Base-by-base conservation (phyloP, 37 sponge, comb jelly and placozoan species). In the Theonella swinhoei region DNA sequence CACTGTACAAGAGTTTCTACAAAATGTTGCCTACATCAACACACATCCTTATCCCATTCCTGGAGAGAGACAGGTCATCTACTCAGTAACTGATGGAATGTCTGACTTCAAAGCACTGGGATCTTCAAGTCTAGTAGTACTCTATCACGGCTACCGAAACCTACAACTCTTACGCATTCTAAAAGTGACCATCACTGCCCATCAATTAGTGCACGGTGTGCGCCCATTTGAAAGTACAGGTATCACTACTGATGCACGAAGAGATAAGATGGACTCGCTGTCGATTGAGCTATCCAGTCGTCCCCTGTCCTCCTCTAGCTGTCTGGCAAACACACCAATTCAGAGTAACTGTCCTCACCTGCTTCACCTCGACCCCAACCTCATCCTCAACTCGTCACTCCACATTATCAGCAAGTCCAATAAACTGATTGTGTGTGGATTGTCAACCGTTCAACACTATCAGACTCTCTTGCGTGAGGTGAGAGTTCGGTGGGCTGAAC, bases 11-110 rank as follows among this genome's bases (percentile, higher is more conserved):
- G 28, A 75, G 22, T n/a, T 90, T 3, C 62, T 90, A 2, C 74
- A 62, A 37, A 23, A 74, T 63, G 54, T 85, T 17, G 76, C 68
- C 22, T 90, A 90, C 60, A 60, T 69, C 41, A 90, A 90, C 64
- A 30, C 33, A 20, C 81, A 80, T 34, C 80, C 80, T 4, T 84
- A 90, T 42, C 85, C 85, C n/a, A n/a, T 69, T 8, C 75, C 81
- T 76, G 90, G 90, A 33, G 58, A 42, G 20, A 47, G 90, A 9
- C 17, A 64, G 22, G 39, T 79, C 42, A 38, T 54, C 20, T 78
- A 64, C 47, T 64, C 73, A 5, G 79, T 78, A 4, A 25, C 62
- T 39, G 87, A 86, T 73, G 74, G 87, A 4, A n/a, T 29, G 17
- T 31, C n/a, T 0, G 24, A 2, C n/a, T 11, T 74, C 20, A 2